Evolutionary conservation across 2,888 invertebrate species (phyloP), one percentile per base, ranked within the genome.

Genomic region (Slavum lentiscoides): DNA sequence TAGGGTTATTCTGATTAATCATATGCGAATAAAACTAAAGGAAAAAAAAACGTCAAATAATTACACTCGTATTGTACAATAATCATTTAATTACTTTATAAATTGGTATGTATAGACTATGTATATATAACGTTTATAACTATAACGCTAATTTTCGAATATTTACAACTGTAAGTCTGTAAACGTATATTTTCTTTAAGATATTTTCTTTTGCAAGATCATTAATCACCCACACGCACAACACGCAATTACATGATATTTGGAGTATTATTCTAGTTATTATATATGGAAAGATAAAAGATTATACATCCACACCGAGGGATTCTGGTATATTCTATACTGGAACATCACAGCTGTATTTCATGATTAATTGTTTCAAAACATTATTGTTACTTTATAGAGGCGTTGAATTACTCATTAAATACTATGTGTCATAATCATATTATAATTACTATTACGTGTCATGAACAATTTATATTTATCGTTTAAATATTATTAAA

Each of bases 321-420:
- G 30, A 70, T 37, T 30, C 37, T 30, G 21, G n/a, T n/a, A n/a
- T 30, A 30, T 30, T 30, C 30, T 30, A 30, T 30, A 30, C 30
- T 11, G 17, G 53, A 53, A 19, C 23, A 55, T 55, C 43, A 70
- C 30, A n/a, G 55, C 15, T 17, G 11, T 19, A 55, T 72, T 72
- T 58, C 55, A 43, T 72, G 59, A 72, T 72, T 72, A 59, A 72
- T 72, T 72, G 43, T 59, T 21, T 7, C 15, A 9, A 15, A 59
- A 23, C 17, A 59, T 43, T 72, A 21, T 59, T 43, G n/a, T 17
- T 6, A 21, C 43, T 30, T 21, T 21, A 68, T 53, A 68, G 58
- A 58, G 7, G 39, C 59, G 6, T 59, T 43, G 43, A 39, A 59
- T 23, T 72, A 72, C 21, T 39, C 21, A 58, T 59, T 39, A 72